Percentiles rank a stretch among this genome's conserved stretches.
These are phyloP conservation scores for Trichomalopsis sarcophagae DNA, from an alignment of 1,140 invertebrate genomes.

Conservation along the genomic window DNA sequence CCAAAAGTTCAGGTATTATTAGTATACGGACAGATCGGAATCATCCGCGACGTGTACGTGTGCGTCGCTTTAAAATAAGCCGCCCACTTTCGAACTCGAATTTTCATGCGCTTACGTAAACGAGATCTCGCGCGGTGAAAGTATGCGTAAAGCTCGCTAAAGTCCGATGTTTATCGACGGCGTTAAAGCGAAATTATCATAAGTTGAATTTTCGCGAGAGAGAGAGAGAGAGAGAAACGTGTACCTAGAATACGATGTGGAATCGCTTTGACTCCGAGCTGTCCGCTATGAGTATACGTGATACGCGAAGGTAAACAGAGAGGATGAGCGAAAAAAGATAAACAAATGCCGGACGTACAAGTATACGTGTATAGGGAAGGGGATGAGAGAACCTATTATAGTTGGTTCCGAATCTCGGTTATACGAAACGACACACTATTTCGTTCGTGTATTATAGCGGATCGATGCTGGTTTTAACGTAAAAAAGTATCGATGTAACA, in stretches of 20 bases:
- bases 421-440: not conserved
- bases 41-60: not conserved
- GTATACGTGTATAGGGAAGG: not conserved
- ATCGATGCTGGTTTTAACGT: slow-evolving; percentile 39
- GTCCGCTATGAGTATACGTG: not conserved
- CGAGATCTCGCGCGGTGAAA: not conserved
- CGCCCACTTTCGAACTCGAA: not conserved
- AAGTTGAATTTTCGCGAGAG: not conserved
- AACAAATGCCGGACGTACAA: not conserved
- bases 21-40: slow-evolving; percentile 24
- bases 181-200: not conserved
- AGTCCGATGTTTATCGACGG: not conserved
- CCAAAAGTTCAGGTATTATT: slow-evolving; percentile 37
- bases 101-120: slow-evolving; percentile 12
- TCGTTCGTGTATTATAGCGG: slow-evolving; percentile 6
- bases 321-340: slow-evolving; percentile 1
- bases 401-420: not conserved
- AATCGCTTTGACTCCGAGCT: not conserved
- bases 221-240: too few species aligned
- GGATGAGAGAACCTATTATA: not conserved
- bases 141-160: not conserved
- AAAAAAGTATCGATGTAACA: slow-evolving; percentile 16
- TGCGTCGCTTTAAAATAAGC: not conserved
- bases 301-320: not conserved
- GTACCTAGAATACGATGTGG: too few species aligned